Evolutionary conservation across 1,140 invertebrate species (phyloP).

Genomic region (Caerostris darwini): DNA sequence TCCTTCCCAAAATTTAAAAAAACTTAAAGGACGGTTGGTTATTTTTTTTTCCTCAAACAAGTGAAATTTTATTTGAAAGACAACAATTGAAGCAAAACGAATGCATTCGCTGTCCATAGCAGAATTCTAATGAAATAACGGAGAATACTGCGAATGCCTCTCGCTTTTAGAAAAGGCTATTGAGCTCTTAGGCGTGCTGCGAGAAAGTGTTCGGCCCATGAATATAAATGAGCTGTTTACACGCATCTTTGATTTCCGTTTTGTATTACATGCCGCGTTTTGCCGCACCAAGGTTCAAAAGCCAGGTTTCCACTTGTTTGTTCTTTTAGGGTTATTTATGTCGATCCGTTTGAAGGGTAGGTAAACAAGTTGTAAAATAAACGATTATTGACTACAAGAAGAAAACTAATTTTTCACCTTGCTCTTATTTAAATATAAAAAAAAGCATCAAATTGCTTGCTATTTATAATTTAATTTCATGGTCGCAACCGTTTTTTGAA

Average conservation of each 20-base stretch:
- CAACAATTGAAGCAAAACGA: no score
- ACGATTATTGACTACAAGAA: not conserved
- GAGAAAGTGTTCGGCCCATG: not conserved
- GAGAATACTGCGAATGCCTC: not conserved
- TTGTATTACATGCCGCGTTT: not conserved
- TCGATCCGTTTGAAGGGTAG: not conserved
- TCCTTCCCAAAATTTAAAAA: no score
- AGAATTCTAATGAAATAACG: no score
- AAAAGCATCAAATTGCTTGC: not conserved
- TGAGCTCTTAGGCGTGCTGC: not conserved
- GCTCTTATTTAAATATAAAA: not conserved
- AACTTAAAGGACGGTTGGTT: no score
- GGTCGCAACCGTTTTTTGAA: no score
- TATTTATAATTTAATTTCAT: no score
- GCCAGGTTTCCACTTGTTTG: not conserved
- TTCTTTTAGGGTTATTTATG: not conserved
- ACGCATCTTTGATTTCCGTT: not conserved
- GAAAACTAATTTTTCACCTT: not conserved
- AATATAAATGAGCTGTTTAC: not conserved
- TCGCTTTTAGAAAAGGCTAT: not conserved
- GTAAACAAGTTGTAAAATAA: not conserved
- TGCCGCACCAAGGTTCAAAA: not conserved
- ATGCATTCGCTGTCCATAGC: no score
- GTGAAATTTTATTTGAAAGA: no score
- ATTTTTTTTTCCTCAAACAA: no score